phyloP scores from a whole-genome alignment of 2,888 invertebrate genomes.

The Labia minor region DNA sequence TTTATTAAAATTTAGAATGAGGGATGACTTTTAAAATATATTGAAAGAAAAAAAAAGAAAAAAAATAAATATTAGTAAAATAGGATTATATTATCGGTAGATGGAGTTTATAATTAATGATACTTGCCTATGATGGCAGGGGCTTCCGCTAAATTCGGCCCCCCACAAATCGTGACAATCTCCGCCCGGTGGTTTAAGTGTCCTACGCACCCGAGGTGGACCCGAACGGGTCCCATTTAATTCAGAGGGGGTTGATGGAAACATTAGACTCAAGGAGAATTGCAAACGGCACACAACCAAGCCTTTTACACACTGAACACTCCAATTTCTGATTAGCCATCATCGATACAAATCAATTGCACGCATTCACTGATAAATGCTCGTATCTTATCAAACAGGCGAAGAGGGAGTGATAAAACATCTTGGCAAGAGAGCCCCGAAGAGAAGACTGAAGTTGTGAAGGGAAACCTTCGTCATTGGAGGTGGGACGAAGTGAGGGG shows the following conservation, averaged over 20 bases:
- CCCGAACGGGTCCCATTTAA: conserved; percentile 19
- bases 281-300: background rate
- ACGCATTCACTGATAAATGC: background rate
- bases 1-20: background rate
- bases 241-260: background rate
- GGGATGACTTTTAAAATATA: background rate
- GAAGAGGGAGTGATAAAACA: background rate
- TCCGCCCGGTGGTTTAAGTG: conserved; percentile 33
- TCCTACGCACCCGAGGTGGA: conserved; percentile 23
- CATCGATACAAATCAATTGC: background rate
- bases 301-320: conserved; percentile 3
- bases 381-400: background rate
- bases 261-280: background rate
- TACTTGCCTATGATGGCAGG: conserved; percentile 35
- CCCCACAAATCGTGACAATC: conserved; percentile 33
- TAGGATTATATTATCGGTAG: too few relatives aligned
- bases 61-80: background rate
- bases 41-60: background rate
- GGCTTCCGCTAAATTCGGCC: conserved; percentile 32
- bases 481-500: background rate
- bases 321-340: background rate
- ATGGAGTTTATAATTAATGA: too few relatives aligned
- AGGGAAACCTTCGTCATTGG: background rate
- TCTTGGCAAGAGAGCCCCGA: background rate
- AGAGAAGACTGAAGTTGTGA: background rate